These are phyloP conservation scores for Alligator sinensis DNA, from an alignment of 2,113 vertebrate genomes.

Conservation along the genomic window DNA sequence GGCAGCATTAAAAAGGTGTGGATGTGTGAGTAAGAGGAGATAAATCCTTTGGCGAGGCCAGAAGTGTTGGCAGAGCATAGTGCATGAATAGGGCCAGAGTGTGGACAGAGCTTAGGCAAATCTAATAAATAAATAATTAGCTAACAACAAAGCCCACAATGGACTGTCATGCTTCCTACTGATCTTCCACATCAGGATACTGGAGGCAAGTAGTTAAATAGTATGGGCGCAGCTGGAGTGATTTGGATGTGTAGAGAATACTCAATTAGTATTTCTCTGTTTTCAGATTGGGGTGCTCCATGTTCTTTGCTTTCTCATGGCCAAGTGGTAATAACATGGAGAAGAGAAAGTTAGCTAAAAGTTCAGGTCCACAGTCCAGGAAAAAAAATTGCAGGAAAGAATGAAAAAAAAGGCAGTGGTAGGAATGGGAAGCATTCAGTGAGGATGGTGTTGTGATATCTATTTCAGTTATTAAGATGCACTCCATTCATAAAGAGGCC, in stretches of 20 bases:
- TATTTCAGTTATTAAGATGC: background rate
- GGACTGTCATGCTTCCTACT: background rate
- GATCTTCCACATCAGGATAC: conserved; percentile 21
- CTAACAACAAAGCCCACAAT: background rate
- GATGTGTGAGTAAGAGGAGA: background rate
- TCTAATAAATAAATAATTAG: background rate
- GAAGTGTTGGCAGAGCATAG: background rate
- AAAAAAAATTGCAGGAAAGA: too few relatives aligned
- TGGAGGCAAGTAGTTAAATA: background rate
- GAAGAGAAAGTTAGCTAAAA: accelerated
- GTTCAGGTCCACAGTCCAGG: accelerated
- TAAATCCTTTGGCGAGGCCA: background rate
- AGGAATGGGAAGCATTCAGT: background rate
- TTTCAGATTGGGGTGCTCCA: background rate
- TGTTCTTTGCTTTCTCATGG: background rate
- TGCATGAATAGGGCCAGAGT: background rate
- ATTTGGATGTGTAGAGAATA: background rate
- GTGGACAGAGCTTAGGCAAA: conserved; percentile 5
- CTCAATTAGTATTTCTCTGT: background rate
- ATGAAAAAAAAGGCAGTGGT: background rate
- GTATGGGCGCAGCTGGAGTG: background rate
- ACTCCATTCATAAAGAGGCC: background rate
- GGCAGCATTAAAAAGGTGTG: accelerated
- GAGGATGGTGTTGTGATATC: background rate
- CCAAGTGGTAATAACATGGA: accelerated